Conservation (phyloP, 1,140 invertebrate genomes). For the Ceratoteleas bidentatus region DNA sequence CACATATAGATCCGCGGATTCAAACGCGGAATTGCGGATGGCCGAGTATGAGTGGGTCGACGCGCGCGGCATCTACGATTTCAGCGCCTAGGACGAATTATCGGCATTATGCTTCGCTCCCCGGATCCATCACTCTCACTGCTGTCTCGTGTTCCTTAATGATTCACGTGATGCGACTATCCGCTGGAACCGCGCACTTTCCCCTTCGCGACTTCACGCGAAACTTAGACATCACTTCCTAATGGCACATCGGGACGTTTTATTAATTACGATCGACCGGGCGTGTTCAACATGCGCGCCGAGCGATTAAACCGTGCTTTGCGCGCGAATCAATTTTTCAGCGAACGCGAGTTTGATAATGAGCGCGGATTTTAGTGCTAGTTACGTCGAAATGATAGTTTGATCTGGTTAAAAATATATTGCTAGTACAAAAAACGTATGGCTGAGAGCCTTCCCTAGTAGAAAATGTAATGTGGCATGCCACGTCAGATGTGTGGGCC, state of each 20-base stretch:
- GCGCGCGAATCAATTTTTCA: neutral
- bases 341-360: neutral
- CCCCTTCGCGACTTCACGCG: neutral
- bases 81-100: slow-evolving; percentile 37
- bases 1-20: slow-evolving; percentile 23
- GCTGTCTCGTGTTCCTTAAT: slow-evolving; percentile 37
- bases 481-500: no score
- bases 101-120: slow-evolving; percentile 43
- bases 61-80: slow-evolving; percentile 32
- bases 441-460: no score
- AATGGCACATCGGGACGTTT: slow-evolving; percentile 5
- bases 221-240: slow-evolving; percentile 12
- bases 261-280: slow-evolving; percentile 14
- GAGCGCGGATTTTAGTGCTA: neutral
- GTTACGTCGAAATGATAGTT: neutral
- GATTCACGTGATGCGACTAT: slow-evolving; percentile 35
- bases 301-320: neutral
- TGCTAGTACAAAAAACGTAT: no score
- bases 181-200: neutral
- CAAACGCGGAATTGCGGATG: slow-evolving; percentile 37
- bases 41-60: slow-evolving; percentile 31
- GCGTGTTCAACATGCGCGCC: neutral
- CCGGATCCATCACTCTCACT: slow-evolving; percentile 31
- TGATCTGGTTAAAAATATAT: no score
- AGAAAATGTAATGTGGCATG: no score